phyloP scores from a whole-genome alignment of 2,113 vertebrate species.

The Megaceryle torquata region DNA sequence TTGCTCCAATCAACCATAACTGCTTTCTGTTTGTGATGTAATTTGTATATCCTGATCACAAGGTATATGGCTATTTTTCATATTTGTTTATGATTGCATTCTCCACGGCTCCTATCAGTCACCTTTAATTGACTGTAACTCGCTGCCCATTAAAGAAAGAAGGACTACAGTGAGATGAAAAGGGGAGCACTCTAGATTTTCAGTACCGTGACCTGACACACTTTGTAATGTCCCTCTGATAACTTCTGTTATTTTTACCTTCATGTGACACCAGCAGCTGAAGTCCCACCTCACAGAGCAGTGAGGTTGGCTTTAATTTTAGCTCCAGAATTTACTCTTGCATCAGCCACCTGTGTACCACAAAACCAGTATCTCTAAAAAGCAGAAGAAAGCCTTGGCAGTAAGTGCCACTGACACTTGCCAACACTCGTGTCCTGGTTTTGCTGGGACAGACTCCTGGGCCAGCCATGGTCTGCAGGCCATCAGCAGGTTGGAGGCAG shows the following conservation, averaged over 20 bases:
- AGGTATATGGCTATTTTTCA: slow-evolving; percentile 84
- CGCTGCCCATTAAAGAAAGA: slow-evolving; percentile 74
- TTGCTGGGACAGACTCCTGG: not conserved
- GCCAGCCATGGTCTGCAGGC: not conserved
- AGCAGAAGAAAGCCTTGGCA: not conserved
- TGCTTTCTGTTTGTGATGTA: slow-evolving; percentile 83
- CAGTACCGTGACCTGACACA: not conserved
- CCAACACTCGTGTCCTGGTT: not conserved
- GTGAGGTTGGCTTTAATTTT: not conserved
- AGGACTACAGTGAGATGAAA: not conserved
- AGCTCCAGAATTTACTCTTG: not conserved
- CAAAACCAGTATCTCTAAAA: not conserved
- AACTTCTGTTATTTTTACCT: not conserved
- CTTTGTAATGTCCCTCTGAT: not conserved
- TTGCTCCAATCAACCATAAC: slow-evolving; percentile 92
- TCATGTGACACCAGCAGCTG: not conserved
- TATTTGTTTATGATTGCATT: slow-evolving; percentile 81
- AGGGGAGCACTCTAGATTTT: not conserved
- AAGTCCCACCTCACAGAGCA: not conserved
- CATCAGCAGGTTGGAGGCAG: not conserved
- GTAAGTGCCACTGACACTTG: not conserved
- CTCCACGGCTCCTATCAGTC: slow-evolving; percentile 78
- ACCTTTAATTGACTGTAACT: slow-evolving; percentile 82
- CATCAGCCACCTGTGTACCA: not conserved
- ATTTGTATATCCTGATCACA: slow-evolving; percentile 83